Percentiles rank a stretch among this genome's conserved stretches.
Evolutionary conservation across 2,888 invertebrate genomes (phyloP).

Genomic region (Punctoribates punctum): DNA sequence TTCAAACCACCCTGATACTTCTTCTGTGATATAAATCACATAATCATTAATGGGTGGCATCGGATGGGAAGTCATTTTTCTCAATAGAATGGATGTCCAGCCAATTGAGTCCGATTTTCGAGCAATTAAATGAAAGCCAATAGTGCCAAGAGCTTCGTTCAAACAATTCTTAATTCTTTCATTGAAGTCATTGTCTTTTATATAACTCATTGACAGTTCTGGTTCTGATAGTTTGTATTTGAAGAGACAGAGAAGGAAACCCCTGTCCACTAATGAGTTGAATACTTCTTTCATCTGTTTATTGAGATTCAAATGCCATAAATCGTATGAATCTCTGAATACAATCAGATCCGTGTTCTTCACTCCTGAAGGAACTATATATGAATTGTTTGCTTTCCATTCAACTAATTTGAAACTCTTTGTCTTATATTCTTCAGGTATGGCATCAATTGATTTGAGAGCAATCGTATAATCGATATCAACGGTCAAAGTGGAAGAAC

Average conservation of each 20-base stretch:
- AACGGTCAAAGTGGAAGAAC: constrained; percentile 45
- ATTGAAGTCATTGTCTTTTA: neutral
- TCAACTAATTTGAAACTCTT: constrained; percentile 59
- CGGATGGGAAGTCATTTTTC: constrained; percentile 54
- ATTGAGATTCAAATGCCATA: constrained; percentile 39
- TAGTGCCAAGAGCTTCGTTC: neutral
- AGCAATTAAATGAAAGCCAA: neutral
- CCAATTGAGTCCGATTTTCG: constrained; percentile 63
- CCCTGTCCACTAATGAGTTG: constrained; percentile 64
- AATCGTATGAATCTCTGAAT: constrained; percentile 39
- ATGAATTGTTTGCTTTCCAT: constrained; percentile 60
- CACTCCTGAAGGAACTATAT: constrained; percentile 53
- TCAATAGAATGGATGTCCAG: constrained; percentile 60
- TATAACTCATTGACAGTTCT: neutral
- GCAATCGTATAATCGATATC: constrained; percentile 62
- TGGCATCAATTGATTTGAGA: constrained; percentile 56
- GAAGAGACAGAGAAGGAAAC: constrained; percentile 62
- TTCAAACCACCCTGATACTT: constrained; percentile 66
- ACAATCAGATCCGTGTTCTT: constrained; percentile 51
- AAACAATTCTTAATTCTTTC: neutral
- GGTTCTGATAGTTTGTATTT: constrained; percentile 36
- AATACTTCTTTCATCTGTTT: constrained; percentile 48
- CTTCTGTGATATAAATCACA: constrained; percentile 41
- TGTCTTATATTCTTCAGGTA: constrained; percentile 51
- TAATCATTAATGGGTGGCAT: constrained; percentile 31